phyloP scores from a whole-genome alignment of 30 jellyfish, hydroid and myxozoan species.

The Aurelia sp. region DNA sequence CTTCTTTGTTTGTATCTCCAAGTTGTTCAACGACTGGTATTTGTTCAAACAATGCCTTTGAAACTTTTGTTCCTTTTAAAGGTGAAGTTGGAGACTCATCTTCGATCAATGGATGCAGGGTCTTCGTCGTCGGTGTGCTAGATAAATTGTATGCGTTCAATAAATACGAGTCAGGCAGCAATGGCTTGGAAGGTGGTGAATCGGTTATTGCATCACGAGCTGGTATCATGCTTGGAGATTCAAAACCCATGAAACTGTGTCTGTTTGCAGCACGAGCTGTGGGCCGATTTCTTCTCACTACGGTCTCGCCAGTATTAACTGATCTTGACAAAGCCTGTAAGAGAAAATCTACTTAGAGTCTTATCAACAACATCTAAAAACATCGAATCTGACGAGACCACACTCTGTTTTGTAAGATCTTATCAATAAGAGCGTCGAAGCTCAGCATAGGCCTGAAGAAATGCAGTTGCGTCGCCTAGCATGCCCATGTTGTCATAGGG shows the following conservation, averaged over 20 bases:
- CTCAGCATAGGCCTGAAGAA: too few species aligned
- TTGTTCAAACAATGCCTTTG: conserved; percentile 22
- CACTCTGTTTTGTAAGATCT: too few species aligned
- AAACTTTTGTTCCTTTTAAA: neutral
- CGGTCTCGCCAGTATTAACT: conserved; percentile 23
- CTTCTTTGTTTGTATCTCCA: neutral
- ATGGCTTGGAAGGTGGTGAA: conserved; percentile 20
- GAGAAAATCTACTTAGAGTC: neutral
- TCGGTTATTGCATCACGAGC: conserved; percentile 31
- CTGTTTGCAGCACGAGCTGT: conserved; percentile 65
- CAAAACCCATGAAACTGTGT: conserved; percentile 94
- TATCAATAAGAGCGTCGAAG: too few species aligned
- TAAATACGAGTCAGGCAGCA: conserved; percentile 41
- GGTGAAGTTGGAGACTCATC: conserved; percentile 91
- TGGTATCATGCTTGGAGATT: conserved; percentile 71
- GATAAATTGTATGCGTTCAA: conserved; percentile 36
- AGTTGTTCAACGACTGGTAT: neutral
- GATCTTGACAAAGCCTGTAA: conserved; percentile 30
- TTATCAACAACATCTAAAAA: too few species aligned
- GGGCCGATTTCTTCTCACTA: conserved; percentile 18
- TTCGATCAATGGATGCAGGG: conserved; percentile 90
- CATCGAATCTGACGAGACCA: too few species aligned
- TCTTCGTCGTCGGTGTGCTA: conserved; percentile 64
- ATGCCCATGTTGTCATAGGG: too few species aligned
- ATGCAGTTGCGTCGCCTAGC: too few species aligned